Base-by-base conservation (phyloP, 1,140 invertebrate genomes). In the Telenomus remus region DNA sequence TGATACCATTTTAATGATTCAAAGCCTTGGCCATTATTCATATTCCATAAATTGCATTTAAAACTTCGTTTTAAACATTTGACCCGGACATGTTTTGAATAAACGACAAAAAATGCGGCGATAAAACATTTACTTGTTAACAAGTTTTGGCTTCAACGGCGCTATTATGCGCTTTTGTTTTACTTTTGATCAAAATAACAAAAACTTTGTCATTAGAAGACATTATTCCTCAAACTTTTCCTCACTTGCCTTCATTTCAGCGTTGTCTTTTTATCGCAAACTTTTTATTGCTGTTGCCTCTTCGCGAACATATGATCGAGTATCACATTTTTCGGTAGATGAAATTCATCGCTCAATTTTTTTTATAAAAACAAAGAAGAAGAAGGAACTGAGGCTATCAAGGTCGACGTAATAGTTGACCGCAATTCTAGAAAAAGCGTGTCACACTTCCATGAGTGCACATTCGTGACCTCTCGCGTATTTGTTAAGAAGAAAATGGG, bases 401-500 rank as follows among this genome's bases (percentile, higher is more conserved):
- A 74, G 61, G 63, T 74, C 61, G 60, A 43, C 50, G 47, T 48
- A 73, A 73, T 60, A 65, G 70, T 15, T 60, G 27, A 2, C 44
- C 14, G 55, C 35, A 51, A 60, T 65, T 59, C 61, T 66, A 43
- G 16, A 74, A 63, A 74, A 66, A 63, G 43, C 51, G 51, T 63
- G 71, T 66, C 51, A 55, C 53, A 66, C 54, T 68, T 63, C 61
- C 51, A 51, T 8, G 34, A 68, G 57, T 57, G 64, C 56, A 55
- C 64, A 68, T 42, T 64, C 19, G 54, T 43, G 19, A 65, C 47
- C 43, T 50, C 53, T 70, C 44, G 44, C 48, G 44, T 39, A 39
- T 65, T 43, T 53, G 53, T 68, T 56, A 12, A 60, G 63, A 68
- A 68, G 57, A 57, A 75, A 68, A 56, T 75, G 63, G 55, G 34